These are phyloP conservation scores for Caranx melampygus DNA, from an alignment of 2,113 vertebrate genomes.

Conservation along the genomic window DNA sequence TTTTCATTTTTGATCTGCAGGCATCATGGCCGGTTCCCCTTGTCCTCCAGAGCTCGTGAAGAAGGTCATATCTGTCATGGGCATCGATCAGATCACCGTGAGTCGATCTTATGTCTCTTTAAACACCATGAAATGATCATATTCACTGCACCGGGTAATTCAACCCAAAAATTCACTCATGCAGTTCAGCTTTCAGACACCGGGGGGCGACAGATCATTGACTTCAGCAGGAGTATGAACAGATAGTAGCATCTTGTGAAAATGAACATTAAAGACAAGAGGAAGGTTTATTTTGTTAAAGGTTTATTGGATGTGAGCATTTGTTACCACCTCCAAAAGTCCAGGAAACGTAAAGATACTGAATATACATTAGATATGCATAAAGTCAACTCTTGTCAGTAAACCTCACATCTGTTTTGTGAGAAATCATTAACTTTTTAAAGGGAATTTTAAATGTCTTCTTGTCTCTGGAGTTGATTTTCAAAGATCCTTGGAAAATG, in stretches of 20 bases:
- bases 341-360: slow-evolving; percentile 49
- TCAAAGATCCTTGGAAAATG: neutral
- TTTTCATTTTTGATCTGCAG: slow-evolving; percentile 76
- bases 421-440: neutral
- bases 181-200: slow-evolving; percentile 23
- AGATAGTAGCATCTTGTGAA: neutral
- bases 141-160: neutral
- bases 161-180: neutral
- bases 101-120: slow-evolving; percentile 67
- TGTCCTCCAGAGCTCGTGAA: slow-evolving; percentile 88
- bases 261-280: neutral
- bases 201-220: slow-evolving; percentile 46
- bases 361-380: slow-evolving; percentile 59
- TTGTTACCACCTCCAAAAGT: slow-evolving; percentile 55
- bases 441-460: neutral
- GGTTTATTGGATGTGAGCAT: slow-evolving; percentile 71
- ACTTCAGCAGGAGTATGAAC: neutral
- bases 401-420: neutral
- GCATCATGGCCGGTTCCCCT: slow-evolving; percentile 88
- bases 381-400: slow-evolving; percentile 7
- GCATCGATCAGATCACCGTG: slow-evolving; percentile 84
- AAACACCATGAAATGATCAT: neutral
- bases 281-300: slow-evolving; percentile 41
- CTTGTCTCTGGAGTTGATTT: neutral
- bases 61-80: slow-evolving; percentile 80